Percentiles rank a stretch among this genome's conserved stretches.
Conservation (phyloP, 2,113 vertebrate species). For the Edolisoma coerulescens region DNA sequence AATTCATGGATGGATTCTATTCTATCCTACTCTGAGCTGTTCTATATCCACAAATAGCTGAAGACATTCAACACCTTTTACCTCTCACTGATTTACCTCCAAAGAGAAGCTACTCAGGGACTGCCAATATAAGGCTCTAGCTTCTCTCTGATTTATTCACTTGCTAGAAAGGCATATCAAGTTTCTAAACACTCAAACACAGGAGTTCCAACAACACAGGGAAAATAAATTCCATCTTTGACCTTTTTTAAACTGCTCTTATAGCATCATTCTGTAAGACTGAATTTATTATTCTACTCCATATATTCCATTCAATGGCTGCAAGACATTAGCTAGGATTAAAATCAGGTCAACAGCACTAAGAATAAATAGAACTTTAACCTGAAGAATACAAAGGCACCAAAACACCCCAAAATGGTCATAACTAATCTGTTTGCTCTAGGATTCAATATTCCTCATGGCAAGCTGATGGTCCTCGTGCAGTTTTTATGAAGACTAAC, state of each 20-base stretch:
- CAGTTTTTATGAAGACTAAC: background rate
- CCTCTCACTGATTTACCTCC: background rate
- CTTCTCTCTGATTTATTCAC: background rate
- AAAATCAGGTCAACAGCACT: slow-evolving; percentile 42
- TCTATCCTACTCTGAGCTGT: background rate
- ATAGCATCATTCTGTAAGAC: background rate
- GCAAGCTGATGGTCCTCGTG: background rate
- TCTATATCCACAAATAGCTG: background rate
- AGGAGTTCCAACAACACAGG: background rate
- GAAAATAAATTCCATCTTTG: slow-evolving; percentile 33
- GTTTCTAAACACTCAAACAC: slow-evolving; percentile 52
- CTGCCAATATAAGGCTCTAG: background rate
- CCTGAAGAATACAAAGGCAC: background rate
- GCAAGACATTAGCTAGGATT: slow-evolving; percentile 19
- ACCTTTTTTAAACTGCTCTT: slow-evolving; percentile 34
- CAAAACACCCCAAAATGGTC: background rate
- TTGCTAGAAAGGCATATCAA: slow-evolving; percentile 9
- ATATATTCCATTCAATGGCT: background rate
- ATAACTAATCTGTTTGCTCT: background rate
- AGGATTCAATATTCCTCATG: background rate
- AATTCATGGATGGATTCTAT: background rate
- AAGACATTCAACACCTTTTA: slow-evolving; percentile 31
- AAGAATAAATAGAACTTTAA: slow-evolving; percentile 40
- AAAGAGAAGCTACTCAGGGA: slow-evolving; percentile 17
- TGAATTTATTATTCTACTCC: slow-evolving; percentile 30